Base-by-base conservation (phyloP, 2,888 invertebrate species). In the Thymelicus sylvestris region DNA sequence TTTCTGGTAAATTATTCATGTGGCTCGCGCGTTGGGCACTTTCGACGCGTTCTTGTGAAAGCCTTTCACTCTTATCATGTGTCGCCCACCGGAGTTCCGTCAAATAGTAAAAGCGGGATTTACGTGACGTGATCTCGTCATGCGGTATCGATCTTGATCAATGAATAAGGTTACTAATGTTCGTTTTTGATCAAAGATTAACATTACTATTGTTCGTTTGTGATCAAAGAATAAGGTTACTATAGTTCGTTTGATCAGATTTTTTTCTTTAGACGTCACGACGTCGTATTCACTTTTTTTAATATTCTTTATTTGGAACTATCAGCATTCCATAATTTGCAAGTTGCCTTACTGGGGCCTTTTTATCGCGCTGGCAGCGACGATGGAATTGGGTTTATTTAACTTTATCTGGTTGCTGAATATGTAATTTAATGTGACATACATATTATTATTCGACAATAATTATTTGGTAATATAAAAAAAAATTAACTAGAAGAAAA, bases 1-100 rank as follows among this genome's bases (percentile, higher is more conserved):
- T 92, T 93, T 93, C 92, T 93, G 93, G 91, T 93, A 92, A 93
- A 93, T 93, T 91, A 93, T 93, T 93, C 93, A 93, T 93, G 91
- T 92, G 85, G 87, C 89, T 88, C 85, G 88, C 85, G 88, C 88
- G 88, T 86, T 88, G 89, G 86, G 84, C 83, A 91, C 93, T 92
- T 93, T 92, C 93, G 87, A 90, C 84, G 85, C 84, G 86, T 86
- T 91, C 89, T 86, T 83, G 87, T 86, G 88, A 91, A 91, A 93
- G 91, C 87, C 93, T 93, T 93, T 93, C 93, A 92, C 93, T 93
- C 91, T 92, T 90, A 90, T 89, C 88, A 85, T 84, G 86, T 75
- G 75, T 74, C 76, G 72, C 65, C 69, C 64, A 52, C 52, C 6
- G 66, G 47, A 71, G 61, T 68, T 68, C 68, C 68, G 68, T 71